Conservation (phyloP, 2,113 vertebrate species). For the Paradoxurus hermaphroditus region DNA sequence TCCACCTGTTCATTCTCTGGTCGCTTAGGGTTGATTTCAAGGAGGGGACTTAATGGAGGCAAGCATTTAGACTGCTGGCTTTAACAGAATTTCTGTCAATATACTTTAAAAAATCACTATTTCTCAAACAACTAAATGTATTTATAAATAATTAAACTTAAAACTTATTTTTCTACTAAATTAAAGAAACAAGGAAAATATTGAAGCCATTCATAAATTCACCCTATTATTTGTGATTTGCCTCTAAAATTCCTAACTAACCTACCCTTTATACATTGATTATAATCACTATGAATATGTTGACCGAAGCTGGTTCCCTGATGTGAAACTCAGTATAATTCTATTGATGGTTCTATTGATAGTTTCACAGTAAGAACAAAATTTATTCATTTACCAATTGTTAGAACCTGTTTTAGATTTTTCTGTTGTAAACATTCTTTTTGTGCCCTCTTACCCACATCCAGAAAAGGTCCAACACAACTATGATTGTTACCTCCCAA, state of each 20-base stretch:
- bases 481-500: background rate
- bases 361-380: background rate
- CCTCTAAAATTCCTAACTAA: background rate
- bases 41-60: background rate
- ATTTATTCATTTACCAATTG: background rate
- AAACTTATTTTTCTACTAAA: background rate
- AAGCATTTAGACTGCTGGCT: background rate
- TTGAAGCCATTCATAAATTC: background rate
- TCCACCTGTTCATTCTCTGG: background rate
- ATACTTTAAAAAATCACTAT: background rate
- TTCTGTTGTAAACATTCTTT: background rate
- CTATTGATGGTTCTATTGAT: background rate
- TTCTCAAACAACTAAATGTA: background rate
- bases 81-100: background rate
- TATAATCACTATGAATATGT: background rate
- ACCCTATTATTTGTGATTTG: background rate
- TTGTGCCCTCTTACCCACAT: background rate
- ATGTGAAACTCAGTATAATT: background rate
- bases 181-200: background rate
- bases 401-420: background rate
- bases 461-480: background rate
- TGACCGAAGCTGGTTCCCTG: background rate
- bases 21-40: background rate
- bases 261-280: background rate
- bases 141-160: constrained; percentile 21